Conservation (phyloP, 2,113 vertebrate species). For the Heliornis fulica region DNA sequence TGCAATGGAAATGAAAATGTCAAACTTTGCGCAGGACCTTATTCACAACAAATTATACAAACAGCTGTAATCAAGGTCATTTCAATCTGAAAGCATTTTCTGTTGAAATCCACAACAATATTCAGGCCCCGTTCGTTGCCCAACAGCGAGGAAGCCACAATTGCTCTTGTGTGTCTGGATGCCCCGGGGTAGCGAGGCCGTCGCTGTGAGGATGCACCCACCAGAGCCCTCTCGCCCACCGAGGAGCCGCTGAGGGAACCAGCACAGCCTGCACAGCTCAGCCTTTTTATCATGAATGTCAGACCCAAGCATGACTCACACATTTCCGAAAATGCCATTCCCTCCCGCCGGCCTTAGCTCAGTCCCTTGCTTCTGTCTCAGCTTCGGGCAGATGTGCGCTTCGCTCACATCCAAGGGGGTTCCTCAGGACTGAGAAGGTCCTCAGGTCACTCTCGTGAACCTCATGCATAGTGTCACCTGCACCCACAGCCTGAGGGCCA, state of each 20-base stretch:
- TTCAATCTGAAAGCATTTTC: constrained; percentile 20
- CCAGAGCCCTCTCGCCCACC: background rate
- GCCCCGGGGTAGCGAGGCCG: background rate
- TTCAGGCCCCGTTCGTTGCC: background rate
- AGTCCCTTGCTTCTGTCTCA: background rate
- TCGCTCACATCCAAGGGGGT: background rate
- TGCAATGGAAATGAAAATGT: background rate
- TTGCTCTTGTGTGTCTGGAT: background rate
- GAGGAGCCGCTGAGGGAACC: background rate
- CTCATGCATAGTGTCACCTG: background rate
- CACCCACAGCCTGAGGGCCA: background rate
- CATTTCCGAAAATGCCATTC: background rate
- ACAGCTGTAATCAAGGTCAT: background rate
- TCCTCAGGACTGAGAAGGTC: background rate
- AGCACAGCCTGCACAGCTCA: constrained; percentile 1
- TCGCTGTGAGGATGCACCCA: background rate
- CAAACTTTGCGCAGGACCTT: background rate
- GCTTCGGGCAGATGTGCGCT: fast-evolving
- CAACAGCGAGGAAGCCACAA: background rate
- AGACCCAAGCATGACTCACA: background rate
- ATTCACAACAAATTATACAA: constrained; percentile 12
- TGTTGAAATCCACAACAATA: constrained; percentile 24
- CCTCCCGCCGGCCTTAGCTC: fast-evolving
- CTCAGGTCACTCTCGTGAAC: background rate
- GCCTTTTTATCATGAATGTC: background rate